These are phyloP conservation scores for Lapara coniferarum DNA, from an alignment of 2,888 invertebrate genomes.

Conservation along the genomic window DNA sequence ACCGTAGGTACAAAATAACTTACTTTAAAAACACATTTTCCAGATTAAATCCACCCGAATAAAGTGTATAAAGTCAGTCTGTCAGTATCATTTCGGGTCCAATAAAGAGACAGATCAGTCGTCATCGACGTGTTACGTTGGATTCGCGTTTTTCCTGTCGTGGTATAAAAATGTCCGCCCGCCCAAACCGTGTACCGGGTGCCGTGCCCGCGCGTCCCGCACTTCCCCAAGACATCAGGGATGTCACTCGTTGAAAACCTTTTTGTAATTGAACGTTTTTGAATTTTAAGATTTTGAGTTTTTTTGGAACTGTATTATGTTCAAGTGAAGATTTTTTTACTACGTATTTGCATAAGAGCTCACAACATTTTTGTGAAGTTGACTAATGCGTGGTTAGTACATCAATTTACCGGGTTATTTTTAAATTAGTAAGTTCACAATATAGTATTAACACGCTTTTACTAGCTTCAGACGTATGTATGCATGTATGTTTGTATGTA, in stretches of 20 bases:
- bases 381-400: no score
- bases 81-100: slow-evolving; percentile 17
- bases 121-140: slow-evolving; percentile 58
- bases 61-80: slow-evolving; percentile 5
- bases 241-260: neutral
- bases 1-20: neutral
- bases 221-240: slow-evolving; percentile 21
- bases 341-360: neutral
- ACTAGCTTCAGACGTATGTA: no score
- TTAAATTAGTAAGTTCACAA: no score
- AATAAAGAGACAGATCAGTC: slow-evolving; percentile 65
- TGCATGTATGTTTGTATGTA: no score
- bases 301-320: neutral
- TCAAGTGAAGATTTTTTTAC: neutral
- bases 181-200: slow-evolving; percentile 76
- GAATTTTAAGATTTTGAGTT: neutral
- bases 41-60: neutral
- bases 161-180: slow-evolving; percentile 75
- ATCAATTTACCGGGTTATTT: no score
- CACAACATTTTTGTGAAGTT: no score
- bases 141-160: slow-evolving; percentile 62
- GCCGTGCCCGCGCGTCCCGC: slow-evolving; percentile 43
- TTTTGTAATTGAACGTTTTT: slow-evolving; percentile 24
- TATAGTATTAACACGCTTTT: no score
- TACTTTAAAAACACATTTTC: neutral